Conservation (phyloP, 2,797 vertebrate genomes). For the Buphagus erythrorhynchus region DNA sequence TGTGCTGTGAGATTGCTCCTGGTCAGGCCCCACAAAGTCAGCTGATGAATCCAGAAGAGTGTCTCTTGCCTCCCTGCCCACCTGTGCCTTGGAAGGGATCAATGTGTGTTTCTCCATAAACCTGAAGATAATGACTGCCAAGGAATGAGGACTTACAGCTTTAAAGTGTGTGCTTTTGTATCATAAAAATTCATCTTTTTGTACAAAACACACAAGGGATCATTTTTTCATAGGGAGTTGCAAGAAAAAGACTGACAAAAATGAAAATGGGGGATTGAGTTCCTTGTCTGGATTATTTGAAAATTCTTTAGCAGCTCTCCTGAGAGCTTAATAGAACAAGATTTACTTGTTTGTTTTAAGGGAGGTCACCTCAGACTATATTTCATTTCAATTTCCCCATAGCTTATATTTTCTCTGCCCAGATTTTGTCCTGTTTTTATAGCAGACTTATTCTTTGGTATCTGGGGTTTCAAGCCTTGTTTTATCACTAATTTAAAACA, state of each 20-base stretch:
- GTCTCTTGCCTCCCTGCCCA: background rate
- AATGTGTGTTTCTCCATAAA: background rate
- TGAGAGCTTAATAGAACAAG: background rate
- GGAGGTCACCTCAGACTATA: background rate
- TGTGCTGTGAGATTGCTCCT: background rate
- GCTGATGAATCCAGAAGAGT: background rate
- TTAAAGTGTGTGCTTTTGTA: background rate
- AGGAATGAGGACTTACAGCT: background rate
- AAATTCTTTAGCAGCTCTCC: constrained; percentile 18
- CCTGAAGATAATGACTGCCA: background rate
- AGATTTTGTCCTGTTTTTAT: background rate
- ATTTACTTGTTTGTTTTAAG: background rate
- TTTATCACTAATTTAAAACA: background rate
- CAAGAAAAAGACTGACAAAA: background rate
- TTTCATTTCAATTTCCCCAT: background rate
- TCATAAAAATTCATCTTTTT: background rate
- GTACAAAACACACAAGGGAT: background rate
- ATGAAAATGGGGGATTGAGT: background rate
- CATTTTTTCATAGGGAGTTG: constrained; percentile 1
- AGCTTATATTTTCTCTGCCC: background rate
- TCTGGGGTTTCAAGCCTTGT: background rate
- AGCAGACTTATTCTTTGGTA: background rate
- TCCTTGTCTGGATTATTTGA: background rate
- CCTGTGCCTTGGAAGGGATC: background rate
- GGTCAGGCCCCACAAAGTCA: background rate